Evolutionary conservation across 2,113 vertebrate genomes (phyloP), one percentile per base, ranked within the genome.

Genomic region (Eurystomus gularis): DNA sequence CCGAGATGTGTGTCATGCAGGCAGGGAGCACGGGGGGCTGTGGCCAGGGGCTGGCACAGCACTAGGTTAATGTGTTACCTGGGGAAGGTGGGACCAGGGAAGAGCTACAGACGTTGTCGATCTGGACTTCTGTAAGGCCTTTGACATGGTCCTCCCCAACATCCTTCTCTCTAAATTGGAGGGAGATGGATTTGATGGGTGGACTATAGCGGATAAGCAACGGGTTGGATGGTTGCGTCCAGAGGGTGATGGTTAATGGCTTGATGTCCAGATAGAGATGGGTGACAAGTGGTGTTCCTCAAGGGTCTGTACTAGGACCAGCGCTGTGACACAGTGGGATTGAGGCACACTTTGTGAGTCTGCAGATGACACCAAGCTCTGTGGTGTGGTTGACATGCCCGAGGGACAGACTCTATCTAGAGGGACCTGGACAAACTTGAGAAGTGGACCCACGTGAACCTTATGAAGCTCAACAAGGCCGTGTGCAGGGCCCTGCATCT

Each of bases 41-140:
- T 0, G 5, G 70, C 42, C 23, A 1, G 82, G 61, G 66, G 90
- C 70, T 8, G 52, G 77, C 0, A 1, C 64, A 55, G 95, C 93
- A 92, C 93, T 97, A 4, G 94, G 96, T 95, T 88, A 96, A 93
- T 88, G 80, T 92, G 96, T 93, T 92, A 92, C 42, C 85, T 40
- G 52, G 4, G 89, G 42, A 6, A 15, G 26, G 52, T 0, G 13
- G 64, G 70, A 35, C 3, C n/a, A 20, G 25, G 68, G 68, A 11
- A 29, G 68, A 37, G 48, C n/a, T 37, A 10, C 8, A 12, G 15
- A 13, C 13, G 24, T 17, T 16, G 33, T 18, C 20, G 11, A 4
- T 23, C 40, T 35, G 44, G 44, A n/a, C 33, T 39, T 39, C 60
- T 25, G 10, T 10, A 18, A 26, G 17, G 37, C 37, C 16, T 49